Base-by-base conservation (phyloP, 2,113 vertebrate genomes). In the Ochotona princeps region DNA sequence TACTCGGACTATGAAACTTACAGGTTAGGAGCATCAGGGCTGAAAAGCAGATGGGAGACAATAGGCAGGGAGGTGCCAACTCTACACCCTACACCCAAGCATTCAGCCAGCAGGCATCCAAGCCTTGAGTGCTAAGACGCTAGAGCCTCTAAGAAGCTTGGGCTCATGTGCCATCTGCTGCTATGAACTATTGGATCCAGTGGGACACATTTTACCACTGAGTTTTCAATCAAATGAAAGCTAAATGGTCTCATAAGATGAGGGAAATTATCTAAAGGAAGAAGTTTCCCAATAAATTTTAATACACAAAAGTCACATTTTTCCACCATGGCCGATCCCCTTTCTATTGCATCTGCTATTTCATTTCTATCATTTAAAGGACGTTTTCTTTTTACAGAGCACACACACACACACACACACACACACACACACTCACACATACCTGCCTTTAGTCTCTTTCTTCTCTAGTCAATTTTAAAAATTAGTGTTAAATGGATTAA, bases 221-320 rank as follows among this genome's bases (percentile, higher is more conserved):
- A 87, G 61, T 63, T 84, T 86, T 54, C 95, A 91, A 84, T 12
- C 61, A 66, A 61, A 67, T 0, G 32, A 72, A 66, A 89, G 76
- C 49, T 72, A 84, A 9, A 38, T 32, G 51, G 10, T 11, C 30
- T 83, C 49, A 23, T 44, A 81, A 76, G 91, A 86, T n/a, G 61
- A 85, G 28, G 44, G 17, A 69, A 32, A n/a, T 63, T 49, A 12
- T 75, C 54, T 63, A n/a, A 72, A 92, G 51, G 23, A 32, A 86
- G 44, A 61, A 17, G 6, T 76, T 85, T 60, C 70, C 66, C 57
- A 83, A 8, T 89, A 63, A 47, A 78, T 80, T 32, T 87, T 30
- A 75, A 30, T 38, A 35, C 28, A 23, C 18, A 69, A 35, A 67
- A 91, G 86, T 14, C 23, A 20, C 7, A 8, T 13, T 86, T 87